A percentile compares a stretch with the other conserved stretches of the same genome.
These are phyloP conservation scores for Chrysolina americana DNA, from an alignment of 2,888 invertebrate genomes.

Conservation along the genomic window DNA sequence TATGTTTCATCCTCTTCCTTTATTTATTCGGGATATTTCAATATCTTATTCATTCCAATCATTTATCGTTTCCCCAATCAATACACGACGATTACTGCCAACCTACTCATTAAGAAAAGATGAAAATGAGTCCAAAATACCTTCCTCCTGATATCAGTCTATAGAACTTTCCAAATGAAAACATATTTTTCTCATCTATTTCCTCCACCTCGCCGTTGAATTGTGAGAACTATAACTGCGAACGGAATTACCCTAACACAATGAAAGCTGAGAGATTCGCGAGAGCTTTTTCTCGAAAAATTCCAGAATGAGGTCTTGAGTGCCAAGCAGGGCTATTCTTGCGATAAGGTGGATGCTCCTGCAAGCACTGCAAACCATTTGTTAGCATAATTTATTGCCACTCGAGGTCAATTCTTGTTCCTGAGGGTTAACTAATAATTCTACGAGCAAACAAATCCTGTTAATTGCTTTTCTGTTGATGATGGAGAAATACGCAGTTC, in stretches of 20 bases:
- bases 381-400: conserved; percentile 48
- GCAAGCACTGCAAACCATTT: conserved; percentile 49
- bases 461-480: conserved; percentile 45
- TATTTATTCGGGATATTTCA: too few species aligned
- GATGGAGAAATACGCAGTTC: conserved; percentile 28
- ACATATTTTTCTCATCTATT: neutral
- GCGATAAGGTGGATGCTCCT: conserved; percentile 47
- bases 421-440: conserved; percentile 47
- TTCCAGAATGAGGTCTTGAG: conserved; percentile 35
- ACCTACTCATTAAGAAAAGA: too few species aligned
- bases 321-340: conserved; percentile 43
- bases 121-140: too few species aligned
- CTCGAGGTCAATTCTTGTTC: conserved; percentile 46
- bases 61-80: too few species aligned
- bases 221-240: neutral
- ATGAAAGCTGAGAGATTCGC: conserved; percentile 12
- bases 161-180: neutral
- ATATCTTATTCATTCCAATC: too few species aligned
- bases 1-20: too few species aligned
- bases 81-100: too few species aligned
- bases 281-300: conserved; percentile 34
- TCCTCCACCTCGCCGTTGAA: neutral
- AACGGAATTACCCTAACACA: neutral
- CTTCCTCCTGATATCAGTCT: neutral
- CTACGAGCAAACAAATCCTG: conserved; percentile 43